phyloP scores from a whole-genome alignment of 1,140 invertebrate genomes.

The Aphidius ervi region DNA sequence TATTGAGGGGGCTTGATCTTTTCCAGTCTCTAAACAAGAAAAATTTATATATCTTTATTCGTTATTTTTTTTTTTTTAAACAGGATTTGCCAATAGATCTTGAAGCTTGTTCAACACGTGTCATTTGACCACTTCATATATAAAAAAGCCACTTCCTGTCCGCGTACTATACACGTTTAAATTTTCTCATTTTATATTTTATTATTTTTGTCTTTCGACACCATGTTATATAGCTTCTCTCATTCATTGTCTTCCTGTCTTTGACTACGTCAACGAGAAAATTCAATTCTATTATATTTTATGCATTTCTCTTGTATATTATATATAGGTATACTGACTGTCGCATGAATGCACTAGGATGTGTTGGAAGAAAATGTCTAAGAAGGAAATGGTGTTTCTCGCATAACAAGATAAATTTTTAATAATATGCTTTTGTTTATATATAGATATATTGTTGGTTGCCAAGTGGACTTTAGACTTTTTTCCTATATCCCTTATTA shows the following conservation, averaged over 20 bases:
- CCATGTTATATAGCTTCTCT: slow-evolving; percentile 17
- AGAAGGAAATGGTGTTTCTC: slow-evolving; percentile 39
- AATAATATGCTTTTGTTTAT: not conserved
- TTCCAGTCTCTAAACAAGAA: not conserved
- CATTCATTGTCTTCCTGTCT: slow-evolving; percentile 13
- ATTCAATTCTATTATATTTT: slow-evolving; percentile 3
- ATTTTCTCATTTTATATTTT: slow-evolving; percentile 6
- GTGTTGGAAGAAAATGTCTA: not conserved
- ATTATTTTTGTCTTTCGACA: slow-evolving; percentile 9
- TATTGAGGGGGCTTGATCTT: slow-evolving; percentile 8
- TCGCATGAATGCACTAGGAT: no score
- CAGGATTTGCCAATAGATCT: slow-evolving; percentile 31
- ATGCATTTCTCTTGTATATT: no score
- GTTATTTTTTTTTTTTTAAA: slow-evolving; percentile 10
- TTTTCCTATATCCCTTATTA: no score
- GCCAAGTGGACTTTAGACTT: no score
- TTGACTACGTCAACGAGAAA: slow-evolving; percentile 17
- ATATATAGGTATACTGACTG: no score
- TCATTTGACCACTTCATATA: slow-evolving; percentile 33
- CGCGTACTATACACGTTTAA: slow-evolving; percentile 9
- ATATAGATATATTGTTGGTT: not conserved
- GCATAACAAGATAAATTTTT: slow-evolving; percentile 35
- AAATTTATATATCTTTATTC: not conserved
- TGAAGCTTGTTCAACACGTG: slow-evolving; percentile 32
- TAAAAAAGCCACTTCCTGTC: slow-evolving; percentile 30